Evolutionary conservation across 2,888 invertebrate species (phyloP), one percentile per base, ranked within the genome.

Genomic region (Standfussiana lucernea): DNA sequence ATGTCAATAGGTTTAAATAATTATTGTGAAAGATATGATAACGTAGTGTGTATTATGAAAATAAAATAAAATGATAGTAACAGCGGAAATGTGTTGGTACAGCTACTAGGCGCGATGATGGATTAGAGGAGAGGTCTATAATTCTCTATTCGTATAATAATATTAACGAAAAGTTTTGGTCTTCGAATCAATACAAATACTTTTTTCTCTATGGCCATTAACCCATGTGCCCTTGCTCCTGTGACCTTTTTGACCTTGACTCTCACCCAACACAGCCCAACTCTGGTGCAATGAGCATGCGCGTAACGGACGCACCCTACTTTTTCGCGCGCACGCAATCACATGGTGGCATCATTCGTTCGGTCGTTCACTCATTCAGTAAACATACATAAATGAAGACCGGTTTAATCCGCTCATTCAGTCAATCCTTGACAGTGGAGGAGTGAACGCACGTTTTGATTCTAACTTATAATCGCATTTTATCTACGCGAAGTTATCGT

Each of bases 271-370:
- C 68, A 68, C 45, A 37, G 24, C 50, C 68, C 32, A 18, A 45
- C 40, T 59, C 68, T 70, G 72, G 62, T 74, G 59, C 85, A 80
- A 82, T 68, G 56, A 65, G 53, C 76, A 62, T 72, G 84, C 81
- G 81, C 72, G 72, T 72, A 69, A 59, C 65, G 68, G 76, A 71
- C 79, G 65, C 79, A 76, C 75, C 83, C 74, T 78, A 56, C 45
- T 59, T 68, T 82, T 85, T 85, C 82, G 68, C 86, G 77, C 66
- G 77, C 70, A 76, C 76, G 47, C 76, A 67, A 66, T 59, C 66
- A 42, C 15, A 65, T 47, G 66, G 62, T 35, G 24, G 35, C 21
- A 53, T 70, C 74, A 67, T 73, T 84, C 78, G 70, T 82, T 86
- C 77, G 40, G 66, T 75, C 75, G 42, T 50, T 86, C 84, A 75